Conservation (phyloP, 2,888 invertebrate genomes). For the Clanis bilineata region DNA sequence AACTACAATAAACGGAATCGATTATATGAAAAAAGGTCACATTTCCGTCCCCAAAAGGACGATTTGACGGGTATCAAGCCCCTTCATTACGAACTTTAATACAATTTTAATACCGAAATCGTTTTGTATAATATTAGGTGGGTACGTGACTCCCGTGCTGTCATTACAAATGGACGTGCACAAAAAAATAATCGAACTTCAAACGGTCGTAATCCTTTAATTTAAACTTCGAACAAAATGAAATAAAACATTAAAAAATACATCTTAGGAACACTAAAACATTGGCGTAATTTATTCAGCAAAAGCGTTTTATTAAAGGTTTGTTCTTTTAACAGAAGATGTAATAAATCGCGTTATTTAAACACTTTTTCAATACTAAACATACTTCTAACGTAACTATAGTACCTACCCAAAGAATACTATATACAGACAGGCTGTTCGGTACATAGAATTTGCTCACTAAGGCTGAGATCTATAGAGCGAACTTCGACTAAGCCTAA, state of each 20-base stretch:
- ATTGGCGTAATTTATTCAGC: neutral
- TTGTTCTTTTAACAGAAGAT: no score
- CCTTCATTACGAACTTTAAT: conserved; percentile 61
- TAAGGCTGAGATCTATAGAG: no score
- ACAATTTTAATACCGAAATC: conserved; percentile 66
- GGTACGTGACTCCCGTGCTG: conserved; percentile 72
- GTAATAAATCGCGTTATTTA: no score
- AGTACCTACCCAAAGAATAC: no score
- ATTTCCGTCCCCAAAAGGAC: conserved; percentile 69
- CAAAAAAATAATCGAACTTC: conserved; percentile 17
- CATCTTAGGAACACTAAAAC: neutral
- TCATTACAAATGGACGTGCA: conserved; percentile 50
- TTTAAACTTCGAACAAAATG: neutral
- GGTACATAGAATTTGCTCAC: no score
- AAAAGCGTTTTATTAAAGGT: no score
- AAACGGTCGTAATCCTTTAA: conserved; percentile 10
- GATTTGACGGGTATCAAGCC: conserved; percentile 67
- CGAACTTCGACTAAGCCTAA: no score
- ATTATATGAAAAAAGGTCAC: conserved; percentile 58
- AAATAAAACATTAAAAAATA: neutral
- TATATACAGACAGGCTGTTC: no score
- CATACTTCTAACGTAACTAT: no score
- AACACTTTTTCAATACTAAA: no score
- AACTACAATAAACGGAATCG: conserved; percentile 68
- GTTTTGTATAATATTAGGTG: conserved; percentile 56